These are phyloP conservation scores for Astur gentilis DNA, from an alignment of 2,113 vertebrate genomes.

Conservation along the genomic window DNA sequence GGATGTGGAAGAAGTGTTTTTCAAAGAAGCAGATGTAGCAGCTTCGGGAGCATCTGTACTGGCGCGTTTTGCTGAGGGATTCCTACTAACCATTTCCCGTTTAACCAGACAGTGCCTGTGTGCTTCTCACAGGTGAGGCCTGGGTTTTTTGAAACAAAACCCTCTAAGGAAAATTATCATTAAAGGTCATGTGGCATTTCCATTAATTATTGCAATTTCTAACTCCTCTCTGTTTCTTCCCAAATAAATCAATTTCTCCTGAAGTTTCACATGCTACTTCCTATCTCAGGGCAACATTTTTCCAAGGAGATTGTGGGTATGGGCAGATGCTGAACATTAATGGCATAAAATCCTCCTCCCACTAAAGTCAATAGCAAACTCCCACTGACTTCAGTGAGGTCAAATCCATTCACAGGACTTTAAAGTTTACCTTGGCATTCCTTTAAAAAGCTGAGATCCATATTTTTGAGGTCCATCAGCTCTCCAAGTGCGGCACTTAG, in stretches of 20 bases:
- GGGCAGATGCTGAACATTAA: neutral
- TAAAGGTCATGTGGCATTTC: neutral
- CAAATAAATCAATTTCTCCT: neutral
- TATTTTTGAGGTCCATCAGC: neutral
- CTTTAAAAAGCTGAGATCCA: neutral
- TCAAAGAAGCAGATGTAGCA: slow-evolving; percentile 65
- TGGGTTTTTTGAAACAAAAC: neutral
- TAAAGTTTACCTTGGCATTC: neutral
- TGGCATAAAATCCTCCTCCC: neutral
- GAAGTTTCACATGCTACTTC: neutral
- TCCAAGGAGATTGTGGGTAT: neutral
- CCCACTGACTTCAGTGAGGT: neutral
- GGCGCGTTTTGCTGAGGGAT: neutral
- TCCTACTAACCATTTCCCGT: neutral
- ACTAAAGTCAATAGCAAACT: neutral
- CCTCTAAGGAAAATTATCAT: neutral
- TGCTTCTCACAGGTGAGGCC: slow-evolving; percentile 4
- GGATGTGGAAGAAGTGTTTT: slow-evolving; percentile 61
- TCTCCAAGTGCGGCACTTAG: neutral
- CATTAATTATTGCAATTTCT: neutral
- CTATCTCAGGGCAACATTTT: neutral
- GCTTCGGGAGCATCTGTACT: slow-evolving; percentile 24
- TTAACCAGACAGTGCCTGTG: neutral
- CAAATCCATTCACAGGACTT: neutral
- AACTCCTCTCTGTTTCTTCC: neutral